Conservation (phyloP, 2,113 vertebrate genomes). For the Phrynosoma platyrhinos region DNA sequence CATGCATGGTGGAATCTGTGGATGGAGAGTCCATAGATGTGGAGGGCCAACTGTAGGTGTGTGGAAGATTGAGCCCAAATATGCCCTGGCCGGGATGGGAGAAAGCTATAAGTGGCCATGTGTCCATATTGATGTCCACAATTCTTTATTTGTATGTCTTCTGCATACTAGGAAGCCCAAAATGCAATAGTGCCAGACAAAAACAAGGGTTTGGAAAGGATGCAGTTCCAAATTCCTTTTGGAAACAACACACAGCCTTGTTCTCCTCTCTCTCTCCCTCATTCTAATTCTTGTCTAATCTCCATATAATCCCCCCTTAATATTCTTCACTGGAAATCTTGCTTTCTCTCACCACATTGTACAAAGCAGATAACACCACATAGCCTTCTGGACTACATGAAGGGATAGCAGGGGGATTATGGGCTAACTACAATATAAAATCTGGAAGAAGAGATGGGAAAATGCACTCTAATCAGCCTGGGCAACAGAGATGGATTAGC, state of each 20-base stretch:
- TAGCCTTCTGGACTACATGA: conserved; percentile 54
- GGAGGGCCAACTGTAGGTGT: background rate
- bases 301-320: conserved; percentile 66
- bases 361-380: conserved; percentile 64
- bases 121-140: too few relatives aligned
- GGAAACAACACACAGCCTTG: background rate
- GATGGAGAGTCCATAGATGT: too few relatives aligned
- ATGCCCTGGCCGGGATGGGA: background rate
- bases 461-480: conserved; percentile 27
- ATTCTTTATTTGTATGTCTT: background rate
- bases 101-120: background rate
- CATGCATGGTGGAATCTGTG: too few relatives aligned
- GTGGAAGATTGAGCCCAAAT: background rate
- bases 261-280: conserved; percentile 17
- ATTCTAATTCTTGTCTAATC: conserved; percentile 57
- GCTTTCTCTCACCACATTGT: conserved; percentile 51
- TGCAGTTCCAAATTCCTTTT: background rate
- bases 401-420: conserved; percentile 64
- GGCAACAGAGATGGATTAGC: background rate
- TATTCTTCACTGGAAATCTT: conserved; percentile 63
- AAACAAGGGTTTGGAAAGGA: background rate
- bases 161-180: background rate
- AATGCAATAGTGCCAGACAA: background rate
- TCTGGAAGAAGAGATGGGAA: background rate
- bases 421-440: conserved; percentile 46